Evolutionary conservation across 2,888 invertebrate genomes (phyloP).

Genomic region (Macroteleia sp.): DNA sequence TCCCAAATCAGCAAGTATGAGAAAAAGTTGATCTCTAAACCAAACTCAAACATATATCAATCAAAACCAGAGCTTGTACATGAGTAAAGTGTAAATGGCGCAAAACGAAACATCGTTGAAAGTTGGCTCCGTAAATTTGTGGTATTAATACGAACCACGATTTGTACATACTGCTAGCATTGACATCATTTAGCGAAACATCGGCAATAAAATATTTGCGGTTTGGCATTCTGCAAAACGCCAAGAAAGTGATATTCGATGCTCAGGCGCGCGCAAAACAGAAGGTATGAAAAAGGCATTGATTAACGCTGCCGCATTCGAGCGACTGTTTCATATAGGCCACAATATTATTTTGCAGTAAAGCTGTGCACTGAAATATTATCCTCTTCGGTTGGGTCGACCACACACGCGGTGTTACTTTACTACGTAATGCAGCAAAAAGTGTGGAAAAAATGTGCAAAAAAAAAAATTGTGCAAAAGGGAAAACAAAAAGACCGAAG

Average conservation of each 20-base stretch:
- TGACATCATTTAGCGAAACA: conserved; percentile 54
- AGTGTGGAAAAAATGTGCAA: conserved; percentile 2
- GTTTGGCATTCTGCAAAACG: conserved; percentile 40
- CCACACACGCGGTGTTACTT: conserved; percentile 50
- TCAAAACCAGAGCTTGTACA: conserved; percentile 34
- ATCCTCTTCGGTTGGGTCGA: conserved; percentile 40
- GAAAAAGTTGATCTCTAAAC: too few species aligned
- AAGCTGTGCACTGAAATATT: conserved; percentile 41
- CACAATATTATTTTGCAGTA: conserved; percentile 52
- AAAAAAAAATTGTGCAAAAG: too few species aligned
- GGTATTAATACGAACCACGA: conserved; percentile 25
- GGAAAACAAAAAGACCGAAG: not conserved
- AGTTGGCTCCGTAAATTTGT: conserved; percentile 29
- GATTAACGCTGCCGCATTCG: conserved; percentile 43
- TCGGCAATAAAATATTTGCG: conserved; percentile 48
- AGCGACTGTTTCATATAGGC: conserved; percentile 44
- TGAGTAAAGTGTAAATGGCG: conserved; percentile 27
- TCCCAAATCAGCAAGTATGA: too few species aligned
- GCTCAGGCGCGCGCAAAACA: conserved; percentile 37
- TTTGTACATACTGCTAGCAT: conserved; percentile 31
- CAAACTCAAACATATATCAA: conserved; percentile 31
- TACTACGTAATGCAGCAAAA: conserved; percentile 14
- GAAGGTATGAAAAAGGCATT: conserved; percentile 39
- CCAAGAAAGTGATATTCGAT: conserved; percentile 38
- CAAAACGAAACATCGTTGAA: too few species aligned